Evolutionary conservation across 2,888 invertebrate genomes (phyloP), one percentile per base, ranked within the genome.

Genomic region (Tipula confusa): DNA sequence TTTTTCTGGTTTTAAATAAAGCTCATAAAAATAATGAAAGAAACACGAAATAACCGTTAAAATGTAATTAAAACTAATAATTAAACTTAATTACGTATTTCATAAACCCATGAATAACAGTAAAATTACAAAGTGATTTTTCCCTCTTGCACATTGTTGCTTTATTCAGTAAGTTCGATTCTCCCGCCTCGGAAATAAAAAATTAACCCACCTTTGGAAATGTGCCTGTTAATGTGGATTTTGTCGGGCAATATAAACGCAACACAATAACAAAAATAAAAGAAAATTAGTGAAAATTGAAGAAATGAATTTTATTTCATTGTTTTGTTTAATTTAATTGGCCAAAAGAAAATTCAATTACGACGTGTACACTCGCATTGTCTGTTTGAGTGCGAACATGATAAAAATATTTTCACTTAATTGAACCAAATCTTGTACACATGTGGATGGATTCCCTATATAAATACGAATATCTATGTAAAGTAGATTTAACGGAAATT

Each of bases 11-110:
- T 43, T 64, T 24, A 24, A 43, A 43, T 43, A 43, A 64, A 18
- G 24, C 24, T 64, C 18, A 24, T 64, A 64, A 64, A 24, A 64
- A 64, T 3, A 18, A 9, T 6, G 18, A 64, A 64, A 64, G 48
- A 24, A 64, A 64, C 64, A 64, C 64, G 64, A 64, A 64, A 64
- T 64, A 64, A 64, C 64, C 64, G 64, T 64, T 64, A 64, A 64
- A 64, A 64, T 64, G 64, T 64, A 64, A 64, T 64, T 64, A 64
- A 64, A 64, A 64, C 64, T 64, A 64, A 64, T 64, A 64, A 64
- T 64, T 64, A 64, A 64, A 64, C 64, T 64, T 64, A 64, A 64
- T 64, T 64, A 64, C 64, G 24, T 64, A 64, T 64, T 64, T 64
- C 64, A 18, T 24, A 64, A 64, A 24, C 64, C 24, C 64, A 64